Percentiles rank a stretch among this genome's conserved stretches.
phyloP scores from a whole-genome alignment of 2,113 vertebrate genomes.

The Chionomys nivalis region DNA sequence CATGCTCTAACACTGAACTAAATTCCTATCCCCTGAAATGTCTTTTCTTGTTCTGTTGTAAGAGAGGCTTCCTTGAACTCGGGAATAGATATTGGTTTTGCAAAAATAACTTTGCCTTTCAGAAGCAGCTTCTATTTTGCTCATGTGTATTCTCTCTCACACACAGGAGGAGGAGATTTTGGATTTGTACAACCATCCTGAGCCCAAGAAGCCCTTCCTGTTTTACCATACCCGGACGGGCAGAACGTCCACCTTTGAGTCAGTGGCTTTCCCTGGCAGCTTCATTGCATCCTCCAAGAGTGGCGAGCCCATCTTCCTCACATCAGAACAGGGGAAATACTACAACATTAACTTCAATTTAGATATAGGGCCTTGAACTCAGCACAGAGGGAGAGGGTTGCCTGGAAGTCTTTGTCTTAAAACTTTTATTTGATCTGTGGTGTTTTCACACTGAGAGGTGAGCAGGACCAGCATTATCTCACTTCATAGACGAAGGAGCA shows the following conservation, averaged over 20 bases:
- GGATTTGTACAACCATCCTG: not conserved
- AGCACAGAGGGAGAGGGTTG: not conserved
- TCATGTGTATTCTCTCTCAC: not conserved
- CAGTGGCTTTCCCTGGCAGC: constrained; percentile 52
- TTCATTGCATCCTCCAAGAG: constrained; percentile 48
- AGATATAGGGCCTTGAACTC: not conserved
- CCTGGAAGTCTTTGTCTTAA: not conserved
- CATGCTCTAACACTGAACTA: not conserved
- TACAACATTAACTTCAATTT: constrained; percentile 52
- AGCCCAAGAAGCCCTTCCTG: constrained; percentile 40
- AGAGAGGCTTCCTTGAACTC: not conserved
- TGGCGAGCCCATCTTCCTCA: constrained; percentile 54
- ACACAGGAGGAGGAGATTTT: constrained; percentile 33
- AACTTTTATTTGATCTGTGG: not conserved
- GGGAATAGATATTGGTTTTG: not conserved
- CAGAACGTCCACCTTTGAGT: constrained; percentile 54
- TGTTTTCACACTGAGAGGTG: not conserved
- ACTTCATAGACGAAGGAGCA: not conserved
- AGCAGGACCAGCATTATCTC: not conserved
- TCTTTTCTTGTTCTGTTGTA: not conserved
- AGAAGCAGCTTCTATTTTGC: not conserved
- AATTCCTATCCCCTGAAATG: not conserved
- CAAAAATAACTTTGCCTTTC: not conserved
- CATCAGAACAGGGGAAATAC: not conserved
- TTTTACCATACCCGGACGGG: not conserved